phyloP scores from a whole-genome alignment of 2,113 vertebrate genomes.

The Erinaceus europaeus region DNA sequence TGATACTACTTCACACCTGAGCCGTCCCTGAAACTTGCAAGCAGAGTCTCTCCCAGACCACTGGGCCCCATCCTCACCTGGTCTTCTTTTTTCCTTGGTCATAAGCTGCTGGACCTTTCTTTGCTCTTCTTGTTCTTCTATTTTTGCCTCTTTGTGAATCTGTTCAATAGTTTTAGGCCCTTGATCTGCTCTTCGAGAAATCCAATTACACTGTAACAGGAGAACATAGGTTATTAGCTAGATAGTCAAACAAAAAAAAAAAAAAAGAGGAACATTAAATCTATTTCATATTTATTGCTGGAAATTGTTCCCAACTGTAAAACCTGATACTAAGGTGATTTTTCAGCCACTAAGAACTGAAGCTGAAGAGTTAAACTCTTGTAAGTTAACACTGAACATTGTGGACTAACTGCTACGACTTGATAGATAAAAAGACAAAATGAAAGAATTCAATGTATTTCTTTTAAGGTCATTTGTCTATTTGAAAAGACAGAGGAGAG shows the following conservation, averaged over 20 bases:
- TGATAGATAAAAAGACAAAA: not conserved
- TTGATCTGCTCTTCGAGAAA: slow-evolving; percentile 95
- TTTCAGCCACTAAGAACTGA: not conserved
- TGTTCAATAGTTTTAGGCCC: slow-evolving; percentile 98
- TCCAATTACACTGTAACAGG: slow-evolving; percentile 91
- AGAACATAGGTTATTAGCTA: slow-evolving; percentile 45
- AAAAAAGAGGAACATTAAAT: not conserved
- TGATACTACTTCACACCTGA: not conserved
- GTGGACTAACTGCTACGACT: not conserved
- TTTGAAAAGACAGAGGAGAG: not conserved
- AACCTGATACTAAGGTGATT: not conserved
- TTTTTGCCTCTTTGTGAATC: slow-evolving; percentile 98
- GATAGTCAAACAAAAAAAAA: not conserved
- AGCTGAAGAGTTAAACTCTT: not conserved
- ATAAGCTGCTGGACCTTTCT: slow-evolving; percentile 97
- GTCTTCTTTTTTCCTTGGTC: slow-evolving; percentile 94
- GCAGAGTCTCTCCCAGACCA: rapidly evolving
- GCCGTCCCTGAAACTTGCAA: too few species aligned
- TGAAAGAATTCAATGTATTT: too few species aligned
- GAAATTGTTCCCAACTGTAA: too few species aligned
- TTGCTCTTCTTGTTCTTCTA: slow-evolving; percentile 98
- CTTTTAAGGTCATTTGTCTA: too few species aligned
- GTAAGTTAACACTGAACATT: not conserved
- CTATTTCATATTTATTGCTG: not conserved
- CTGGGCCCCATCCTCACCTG: slow-evolving; percentile 81